Evolutionary conservation across 2,113 vertebrate species (phyloP), one percentile per base, ranked within the genome.

Genomic region (Cochlearius cochlearius): DNA sequence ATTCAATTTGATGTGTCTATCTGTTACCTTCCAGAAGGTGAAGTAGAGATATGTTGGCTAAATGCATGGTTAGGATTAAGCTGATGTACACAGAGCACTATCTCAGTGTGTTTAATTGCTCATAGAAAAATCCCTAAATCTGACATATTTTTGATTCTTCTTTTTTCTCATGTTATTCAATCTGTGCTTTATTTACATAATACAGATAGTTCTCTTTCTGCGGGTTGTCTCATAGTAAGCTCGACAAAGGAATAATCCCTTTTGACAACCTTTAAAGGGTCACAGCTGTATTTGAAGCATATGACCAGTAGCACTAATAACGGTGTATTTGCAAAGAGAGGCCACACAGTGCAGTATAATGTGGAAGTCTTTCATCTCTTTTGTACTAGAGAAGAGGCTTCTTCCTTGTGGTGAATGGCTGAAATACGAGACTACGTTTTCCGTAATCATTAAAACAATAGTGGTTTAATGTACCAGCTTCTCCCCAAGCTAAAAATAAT

Each of bases 401-500:
- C 86, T 89, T 91, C 47, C 69, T 94, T 75, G 39, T 62, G 72
- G 38, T 89, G 78, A 89, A 96, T 77, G 69, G 77, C 53, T 92
- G 80, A 93, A 94, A 96, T 92, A 81, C 3, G 27, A 85, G 62
- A 60, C 34, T 86, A 78, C 58, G 47, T 73, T 96, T 95, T 92
- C 68, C 8, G 15, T 88, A 91, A 76, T 92, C 69, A 74, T 94
- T 94, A 88, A 91, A 96, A 96, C 67, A 96, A 97, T 84, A 71
- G 89, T 36, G 41, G 41, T 43, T 43, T 43, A 43, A 43, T 43
- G 45, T 74, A 94, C 41, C 66, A 86, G 89, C 62, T 81, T 93
- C 41, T 96, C 74, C 74, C 63, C 71, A 93, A 73, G 95, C 92
- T 91, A 97, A 94, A 95, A 76, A 86, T 75, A 96, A 79, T 96